phyloP scores from a whole-genome alignment of 1,140 invertebrate species.

The Drosophila repleta region DNA sequence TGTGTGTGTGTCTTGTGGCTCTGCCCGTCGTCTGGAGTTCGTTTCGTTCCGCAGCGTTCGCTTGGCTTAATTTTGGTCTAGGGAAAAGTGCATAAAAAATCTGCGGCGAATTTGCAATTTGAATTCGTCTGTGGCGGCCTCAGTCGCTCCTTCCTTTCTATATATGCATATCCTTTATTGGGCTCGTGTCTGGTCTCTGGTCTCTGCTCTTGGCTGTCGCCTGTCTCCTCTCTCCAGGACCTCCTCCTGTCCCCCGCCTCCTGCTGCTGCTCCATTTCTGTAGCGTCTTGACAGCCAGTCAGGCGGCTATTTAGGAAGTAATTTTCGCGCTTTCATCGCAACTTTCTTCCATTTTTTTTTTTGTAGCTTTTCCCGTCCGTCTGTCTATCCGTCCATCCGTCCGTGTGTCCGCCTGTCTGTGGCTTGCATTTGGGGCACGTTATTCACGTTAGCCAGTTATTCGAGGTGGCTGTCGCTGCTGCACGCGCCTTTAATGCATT shows the following conservation, averaged over 20 bases:
- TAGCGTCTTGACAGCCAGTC: constrained; percentile 75
- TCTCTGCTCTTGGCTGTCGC: constrained; percentile 13
- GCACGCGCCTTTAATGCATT: constrained; percentile 72
- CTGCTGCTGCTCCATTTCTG: constrained; percentile 2
- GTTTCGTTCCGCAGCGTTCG: constrained; percentile 71
- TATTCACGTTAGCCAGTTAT: constrained; percentile 59
- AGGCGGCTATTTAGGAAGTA: constrained; percentile 81
- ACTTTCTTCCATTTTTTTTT: constrained; percentile 35
- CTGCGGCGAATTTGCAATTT: constrained; percentile 80
- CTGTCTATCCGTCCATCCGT: constrained; percentile 36
- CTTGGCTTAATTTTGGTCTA: constrained; percentile 76
- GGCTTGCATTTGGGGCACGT: constrained; percentile 72
- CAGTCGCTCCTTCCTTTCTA: background rate
- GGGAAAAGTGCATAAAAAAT: constrained; percentile 81
- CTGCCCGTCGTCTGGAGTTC: constrained; percentile 63
- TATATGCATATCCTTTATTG: constrained; percentile 55
- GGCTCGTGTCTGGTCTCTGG: constrained; percentile 36
- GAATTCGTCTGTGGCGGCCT: constrained; percentile 57
- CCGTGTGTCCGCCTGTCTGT: constrained; percentile 45
- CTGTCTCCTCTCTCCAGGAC: background rate
- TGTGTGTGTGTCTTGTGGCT: constrained; percentile 8
- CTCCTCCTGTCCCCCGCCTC: background rate
- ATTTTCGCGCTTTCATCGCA: constrained; percentile 79
- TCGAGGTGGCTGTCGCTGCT: constrained; percentile 31
- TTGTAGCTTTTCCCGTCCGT: too few relatives aligned